phyloP scores from a whole-genome alignment of 2,888 invertebrate species.

The Lysandra coridon region DNA sequence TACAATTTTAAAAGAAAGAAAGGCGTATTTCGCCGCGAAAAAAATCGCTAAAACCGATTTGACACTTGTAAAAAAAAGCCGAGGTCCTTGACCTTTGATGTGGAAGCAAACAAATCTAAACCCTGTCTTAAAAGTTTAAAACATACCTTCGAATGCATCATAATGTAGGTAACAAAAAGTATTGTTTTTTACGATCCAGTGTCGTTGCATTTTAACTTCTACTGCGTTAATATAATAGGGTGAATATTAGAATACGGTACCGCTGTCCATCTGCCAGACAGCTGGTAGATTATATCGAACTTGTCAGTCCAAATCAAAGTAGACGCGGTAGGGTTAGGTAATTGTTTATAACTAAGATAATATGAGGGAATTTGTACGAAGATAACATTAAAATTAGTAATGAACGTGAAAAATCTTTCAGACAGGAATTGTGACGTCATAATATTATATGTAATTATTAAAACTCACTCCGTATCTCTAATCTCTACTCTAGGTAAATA shows the following conservation, averaged over 20 bases:
- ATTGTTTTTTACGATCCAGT: constrained; percentile 20
- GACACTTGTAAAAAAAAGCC: constrained; percentile 50
- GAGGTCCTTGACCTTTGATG: constrained; percentile 44
- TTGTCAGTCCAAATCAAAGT: constrained; percentile 64
- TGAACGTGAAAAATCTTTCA: too few relatives aligned
- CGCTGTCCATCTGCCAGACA: constrained; percentile 63
- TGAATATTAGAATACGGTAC: constrained; percentile 36
- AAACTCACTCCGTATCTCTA: too few relatives aligned
- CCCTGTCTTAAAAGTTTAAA: constrained; percentile 37
- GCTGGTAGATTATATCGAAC: constrained; percentile 74
- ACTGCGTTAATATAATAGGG: constrained; percentile 21
- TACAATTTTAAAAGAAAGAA: too few relatives aligned
- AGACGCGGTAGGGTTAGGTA: constrained; percentile 59
- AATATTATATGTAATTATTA: too few relatives aligned
- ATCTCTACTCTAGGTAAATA: too few relatives aligned
- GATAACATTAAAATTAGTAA: background rate
- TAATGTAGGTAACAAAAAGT: constrained; percentile 34
- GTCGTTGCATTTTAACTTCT: constrained; percentile 11
- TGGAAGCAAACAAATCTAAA: constrained; percentile 37
- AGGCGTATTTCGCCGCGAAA: background rate
- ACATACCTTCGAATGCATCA: constrained; percentile 36
- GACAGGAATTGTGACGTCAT: too few relatives aligned
- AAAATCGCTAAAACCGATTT: constrained; percentile 35
- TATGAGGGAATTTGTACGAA: constrained; percentile 32
- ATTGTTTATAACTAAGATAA: constrained; percentile 43